Conservation (phyloP, 64 coral and sea anemone species). For the Cladopsammia gracilis region DNA sequence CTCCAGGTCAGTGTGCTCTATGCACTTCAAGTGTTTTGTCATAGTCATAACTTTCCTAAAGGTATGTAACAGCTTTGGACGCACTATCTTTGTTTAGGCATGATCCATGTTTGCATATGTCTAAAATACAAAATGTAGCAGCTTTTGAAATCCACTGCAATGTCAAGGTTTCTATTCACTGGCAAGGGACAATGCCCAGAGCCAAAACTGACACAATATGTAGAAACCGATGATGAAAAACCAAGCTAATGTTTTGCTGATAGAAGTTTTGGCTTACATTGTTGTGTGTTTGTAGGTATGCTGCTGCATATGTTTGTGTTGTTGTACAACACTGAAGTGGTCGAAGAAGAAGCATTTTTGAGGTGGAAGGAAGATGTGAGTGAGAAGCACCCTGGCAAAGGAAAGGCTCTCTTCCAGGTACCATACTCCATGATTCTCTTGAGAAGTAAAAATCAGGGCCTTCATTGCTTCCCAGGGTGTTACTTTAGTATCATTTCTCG, state of each 20-base stretch:
- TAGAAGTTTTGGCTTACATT: background rate
- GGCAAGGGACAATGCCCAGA: no score
- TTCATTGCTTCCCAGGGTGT: background rate
- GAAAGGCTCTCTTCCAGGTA: slow-evolving; percentile 97
- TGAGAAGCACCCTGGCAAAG: slow-evolving; percentile 96
- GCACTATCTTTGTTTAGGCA: background rate
- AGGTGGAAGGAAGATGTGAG: slow-evolving; percentile 99
- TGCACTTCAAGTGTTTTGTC: slow-evolving; percentile 97
- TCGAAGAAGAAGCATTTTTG: slow-evolving; percentile 98
- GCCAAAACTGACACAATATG: no score
- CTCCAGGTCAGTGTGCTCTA: slow-evolving; percentile 92
- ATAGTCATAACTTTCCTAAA: slow-evolving; percentile 91
- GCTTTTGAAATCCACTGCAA: no score
- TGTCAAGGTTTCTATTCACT: no score
- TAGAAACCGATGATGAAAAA: no score
- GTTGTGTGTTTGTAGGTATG: slow-evolving; percentile 63
- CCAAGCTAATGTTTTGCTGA: no score
- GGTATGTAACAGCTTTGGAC: slow-evolving; percentile 48
- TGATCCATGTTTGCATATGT: no score
- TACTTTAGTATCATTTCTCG: no score
- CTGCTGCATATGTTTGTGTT: slow-evolving; percentile 95
- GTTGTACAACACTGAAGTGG: slow-evolving; percentile 92
- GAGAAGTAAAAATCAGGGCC: background rate
- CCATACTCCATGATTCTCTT: background rate
- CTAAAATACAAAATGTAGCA: no score